These are phyloP conservation scores for Schlechtendalia chinensis DNA, from an alignment of 1,140 invertebrate species.

Conservation along the genomic window DNA sequence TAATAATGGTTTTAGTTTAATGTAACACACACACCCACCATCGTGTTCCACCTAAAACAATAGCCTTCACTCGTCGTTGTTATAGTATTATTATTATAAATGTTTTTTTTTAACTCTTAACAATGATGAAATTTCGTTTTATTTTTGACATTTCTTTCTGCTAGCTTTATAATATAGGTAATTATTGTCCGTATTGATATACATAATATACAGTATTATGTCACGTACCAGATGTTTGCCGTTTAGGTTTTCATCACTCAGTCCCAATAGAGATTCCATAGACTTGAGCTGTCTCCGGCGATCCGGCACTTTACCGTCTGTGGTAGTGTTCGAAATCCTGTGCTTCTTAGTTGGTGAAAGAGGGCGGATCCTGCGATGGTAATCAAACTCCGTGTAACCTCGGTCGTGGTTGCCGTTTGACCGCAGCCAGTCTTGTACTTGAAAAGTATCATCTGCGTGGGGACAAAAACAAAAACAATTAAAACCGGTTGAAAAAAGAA, in stretches of 20 bases:
- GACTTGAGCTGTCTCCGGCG: slow-evolving; percentile 73
- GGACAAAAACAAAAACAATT: slow-evolving; percentile 43
- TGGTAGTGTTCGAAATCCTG: slow-evolving; percentile 62
- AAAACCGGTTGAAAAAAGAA: slow-evolving; percentile 27
- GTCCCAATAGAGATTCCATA: slow-evolving; percentile 77
- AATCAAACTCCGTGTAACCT: slow-evolving; percentile 12
- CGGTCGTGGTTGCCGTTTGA: slow-evolving; percentile 25
- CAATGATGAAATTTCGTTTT: no score
- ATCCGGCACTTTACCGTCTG: slow-evolving; percentile 60
- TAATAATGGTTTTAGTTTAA: no score
- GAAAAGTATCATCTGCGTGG: slow-evolving; percentile 39
- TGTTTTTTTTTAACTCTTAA: no score
- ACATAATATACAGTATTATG: no score
- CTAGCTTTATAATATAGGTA: no score
- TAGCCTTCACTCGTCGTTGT: no score
- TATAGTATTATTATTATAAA: no score
- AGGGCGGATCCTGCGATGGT: slow-evolving; percentile 39
- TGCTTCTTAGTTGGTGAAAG: slow-evolving; percentile 54
- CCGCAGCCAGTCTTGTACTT: slow-evolving; percentile 48
- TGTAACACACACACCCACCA: no score
- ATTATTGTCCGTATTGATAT: no score
- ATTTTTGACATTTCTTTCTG: no score
- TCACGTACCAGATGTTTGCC: slow-evolving; percentile 33
- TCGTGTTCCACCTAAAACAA: no score
- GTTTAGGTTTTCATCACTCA: slow-evolving; percentile 55